A percentile compares a stretch with the other conserved stretches of the same genome.
phyloP scores from a whole-genome alignment of 2,888 invertebrate species.

The Fragum whitleyi region DNA sequence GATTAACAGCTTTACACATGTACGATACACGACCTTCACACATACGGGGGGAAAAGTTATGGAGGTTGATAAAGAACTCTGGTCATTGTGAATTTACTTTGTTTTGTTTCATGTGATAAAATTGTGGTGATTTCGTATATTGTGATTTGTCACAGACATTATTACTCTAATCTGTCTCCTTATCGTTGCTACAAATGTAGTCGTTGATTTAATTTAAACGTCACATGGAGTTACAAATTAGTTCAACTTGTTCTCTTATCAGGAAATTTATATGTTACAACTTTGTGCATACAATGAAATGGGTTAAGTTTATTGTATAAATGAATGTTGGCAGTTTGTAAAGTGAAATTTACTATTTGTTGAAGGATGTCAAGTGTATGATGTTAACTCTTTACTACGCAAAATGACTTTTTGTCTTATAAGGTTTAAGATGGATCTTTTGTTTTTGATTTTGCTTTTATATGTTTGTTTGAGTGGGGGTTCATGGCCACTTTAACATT shows the following conservation, averaged over 20 bases:
- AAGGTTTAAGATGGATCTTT: no score
- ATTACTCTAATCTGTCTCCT: not conserved
- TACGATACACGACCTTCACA: constrained; percentile 1
- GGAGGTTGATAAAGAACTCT: not conserved
- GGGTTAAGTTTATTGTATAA: not conserved
- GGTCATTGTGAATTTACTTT: not conserved
- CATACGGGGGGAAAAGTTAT: not conserved
- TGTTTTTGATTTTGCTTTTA: no score
- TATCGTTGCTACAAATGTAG: constrained; percentile 1
- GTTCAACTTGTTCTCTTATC: not conserved
- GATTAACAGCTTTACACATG: constrained; percentile 17
- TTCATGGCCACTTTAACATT: no score
- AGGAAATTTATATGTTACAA: not conserved
- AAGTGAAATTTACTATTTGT: not conserved
- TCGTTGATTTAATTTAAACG: not conserved
- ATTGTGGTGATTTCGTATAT: not conserved
- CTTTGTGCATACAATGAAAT: not conserved
- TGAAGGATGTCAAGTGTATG: not conserved
- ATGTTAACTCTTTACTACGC: not conserved
- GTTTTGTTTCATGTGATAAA: not conserved
- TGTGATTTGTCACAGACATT: not conserved
- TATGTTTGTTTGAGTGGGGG: no score
- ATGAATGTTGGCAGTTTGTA: constrained; percentile 4
- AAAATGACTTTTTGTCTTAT: not conserved
- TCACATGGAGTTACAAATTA: constrained; percentile 1